Conservation (phyloP, 2,113 vertebrate genomes). For the Ctenomys sociabilis region DNA sequence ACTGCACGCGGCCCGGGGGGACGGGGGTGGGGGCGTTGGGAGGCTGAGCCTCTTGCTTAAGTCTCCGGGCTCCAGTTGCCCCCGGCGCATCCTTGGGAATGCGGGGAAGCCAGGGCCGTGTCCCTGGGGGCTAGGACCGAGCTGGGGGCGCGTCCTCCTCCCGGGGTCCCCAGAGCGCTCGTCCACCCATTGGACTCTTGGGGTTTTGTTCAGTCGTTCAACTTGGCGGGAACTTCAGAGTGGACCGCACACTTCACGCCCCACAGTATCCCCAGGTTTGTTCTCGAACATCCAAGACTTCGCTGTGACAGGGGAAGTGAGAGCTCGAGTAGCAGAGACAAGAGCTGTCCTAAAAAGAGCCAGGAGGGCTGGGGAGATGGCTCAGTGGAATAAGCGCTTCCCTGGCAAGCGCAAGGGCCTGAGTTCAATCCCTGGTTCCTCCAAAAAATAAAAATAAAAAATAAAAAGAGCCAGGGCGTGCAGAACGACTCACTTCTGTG, state of each 20-base stretch:
- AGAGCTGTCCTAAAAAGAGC: neutral
- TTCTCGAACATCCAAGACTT: neutral
- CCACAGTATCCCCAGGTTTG: neutral
- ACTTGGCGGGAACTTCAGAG: neutral
- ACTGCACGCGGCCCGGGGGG: neutral
- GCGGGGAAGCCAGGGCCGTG: neutral
- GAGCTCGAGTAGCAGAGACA: neutral
- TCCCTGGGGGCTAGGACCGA: neutral
- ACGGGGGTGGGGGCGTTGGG: neutral
- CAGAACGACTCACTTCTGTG: neutral
- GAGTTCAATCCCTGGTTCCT: no score
- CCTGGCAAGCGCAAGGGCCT: no score
- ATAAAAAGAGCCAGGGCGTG: neutral
- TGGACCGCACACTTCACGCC: neutral
- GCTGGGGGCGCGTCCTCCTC: neutral
- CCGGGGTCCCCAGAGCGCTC: fast-evolving
- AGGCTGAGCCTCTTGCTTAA: fast-evolving
- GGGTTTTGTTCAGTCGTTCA: neutral
- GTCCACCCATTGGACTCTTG: neutral
- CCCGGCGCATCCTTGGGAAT: no score
- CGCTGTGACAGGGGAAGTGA: no score
- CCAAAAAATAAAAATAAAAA: no score
- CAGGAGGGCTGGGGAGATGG: no score
- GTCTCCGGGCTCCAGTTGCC: neutral
- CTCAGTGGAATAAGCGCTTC: no score